Base-by-base conservation (phyloP, 2,888 invertebrate species). In the Entomobrya multifasciata region DNA sequence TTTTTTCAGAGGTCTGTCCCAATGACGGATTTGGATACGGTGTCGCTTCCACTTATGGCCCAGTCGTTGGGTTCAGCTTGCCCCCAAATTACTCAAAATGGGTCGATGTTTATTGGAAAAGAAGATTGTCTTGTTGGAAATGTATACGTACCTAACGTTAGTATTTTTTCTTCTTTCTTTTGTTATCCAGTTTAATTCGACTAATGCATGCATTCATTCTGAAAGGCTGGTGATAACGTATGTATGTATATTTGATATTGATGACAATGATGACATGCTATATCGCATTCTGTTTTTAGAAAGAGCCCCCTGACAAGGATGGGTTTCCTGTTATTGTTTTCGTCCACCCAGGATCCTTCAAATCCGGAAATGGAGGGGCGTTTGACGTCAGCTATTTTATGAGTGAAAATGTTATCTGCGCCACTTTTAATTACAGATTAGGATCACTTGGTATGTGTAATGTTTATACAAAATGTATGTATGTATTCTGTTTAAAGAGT, bases 291-390 rank as follows among this genome's bases (percentile, higher is more conserved):
- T n/a, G n/a, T 27, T 27, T 72, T 17, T 36, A 88, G 87, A 41
- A 22, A 17, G 79, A 81, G 6, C 70, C 84, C 2, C 8, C 20
- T 41, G 67, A 65, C 13, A 78, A 83, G 25, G 83, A 79, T 52
- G 88, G 88, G 0, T 84, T 86, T 47, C 89, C 89, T 17, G 86
- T 89, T 2, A 80, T 89, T 62, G 86, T 88, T 36, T 89, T 86
- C 72, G 81, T 89, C 60, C 89, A 89, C 65, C 83, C 87, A 22
- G 87, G 82, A 10, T 74, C 79, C 1, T 88, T 86, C 27, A 55
- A 44, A 10, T 57, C 47, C 36, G 86, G 86, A 52, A 67, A 65
- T 74, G 86, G 89, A 20, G 84, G 76, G 11, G 25, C 22, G 17
- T 86, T 76, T 30, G 62, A 84, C 36, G 79, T 84, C 11, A 57